Conservation (phyloP, 2,797 vertebrate genomes). For the Leucoraja ocellata region DNA sequence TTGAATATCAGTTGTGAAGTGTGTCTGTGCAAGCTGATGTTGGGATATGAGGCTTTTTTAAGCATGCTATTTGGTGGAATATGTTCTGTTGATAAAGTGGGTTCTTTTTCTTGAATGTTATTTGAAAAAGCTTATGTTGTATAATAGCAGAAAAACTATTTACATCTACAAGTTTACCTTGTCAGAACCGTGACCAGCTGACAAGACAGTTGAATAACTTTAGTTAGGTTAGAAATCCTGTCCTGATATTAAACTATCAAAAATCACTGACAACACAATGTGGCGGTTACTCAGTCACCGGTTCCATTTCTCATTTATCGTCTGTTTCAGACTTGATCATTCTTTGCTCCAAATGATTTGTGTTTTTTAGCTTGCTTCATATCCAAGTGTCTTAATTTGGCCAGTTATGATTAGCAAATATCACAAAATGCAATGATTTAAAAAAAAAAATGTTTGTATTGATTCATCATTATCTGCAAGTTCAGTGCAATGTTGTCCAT, state of each 20-base stretch:
- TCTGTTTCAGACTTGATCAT: too few species aligned
- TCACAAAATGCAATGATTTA: background rate
- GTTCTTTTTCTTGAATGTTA: background rate
- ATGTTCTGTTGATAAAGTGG: background rate
- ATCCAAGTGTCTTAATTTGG: background rate
- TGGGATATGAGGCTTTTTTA: background rate
- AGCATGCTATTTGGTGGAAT: background rate
- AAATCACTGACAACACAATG: background rate
- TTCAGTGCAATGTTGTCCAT: background rate
- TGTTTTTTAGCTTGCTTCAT: background rate
- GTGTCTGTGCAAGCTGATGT: background rate
- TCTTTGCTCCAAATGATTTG: background rate
- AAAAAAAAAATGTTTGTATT: background rate
- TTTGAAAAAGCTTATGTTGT: background rate
- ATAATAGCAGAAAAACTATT: too few species aligned
- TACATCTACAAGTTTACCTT: background rate
- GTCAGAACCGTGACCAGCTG: background rate
- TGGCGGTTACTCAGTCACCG: too few species aligned
- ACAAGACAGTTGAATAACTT: background rate
- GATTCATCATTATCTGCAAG: background rate
- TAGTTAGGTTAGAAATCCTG: background rate
- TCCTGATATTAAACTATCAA: background rate
- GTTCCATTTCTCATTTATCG: background rate
- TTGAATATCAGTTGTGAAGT: background rate
- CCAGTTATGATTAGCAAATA: background rate